These are phyloP conservation scores for Gonioctena quinquepunctata DNA, from an alignment of 1,140 invertebrate species.

Conservation along the genomic window DNA sequence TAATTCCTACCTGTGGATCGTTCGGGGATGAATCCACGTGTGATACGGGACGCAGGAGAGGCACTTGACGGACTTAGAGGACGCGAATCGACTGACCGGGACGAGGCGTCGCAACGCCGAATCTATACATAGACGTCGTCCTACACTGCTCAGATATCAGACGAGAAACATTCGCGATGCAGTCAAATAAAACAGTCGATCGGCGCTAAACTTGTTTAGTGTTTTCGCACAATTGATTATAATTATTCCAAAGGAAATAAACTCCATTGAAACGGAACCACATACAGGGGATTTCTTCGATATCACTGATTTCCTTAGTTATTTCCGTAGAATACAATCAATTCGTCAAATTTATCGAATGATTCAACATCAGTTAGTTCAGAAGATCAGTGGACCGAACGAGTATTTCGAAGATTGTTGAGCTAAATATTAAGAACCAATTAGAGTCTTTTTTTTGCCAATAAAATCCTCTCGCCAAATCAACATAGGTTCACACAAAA, in stretches of 20 bases:
- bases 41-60: conserved; percentile 31
- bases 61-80: conserved; percentile 42
- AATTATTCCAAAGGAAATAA: not conserved
- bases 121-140: conserved; percentile 42
- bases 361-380: no score
- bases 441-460: no score
- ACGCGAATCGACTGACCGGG: conserved; percentile 45
- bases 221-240: not conserved
- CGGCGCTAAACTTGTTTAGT: not conserved
- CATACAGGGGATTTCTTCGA: no score
- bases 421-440: no score
- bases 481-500: no score
- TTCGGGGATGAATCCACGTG: conserved; percentile 46
- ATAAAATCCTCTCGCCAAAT: no score
- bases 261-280: no score
- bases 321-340: no score
- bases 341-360: no score
- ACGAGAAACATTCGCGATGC: conserved; percentile 21
- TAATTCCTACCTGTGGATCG: conserved; percentile 49
- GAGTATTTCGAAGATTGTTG: no score
- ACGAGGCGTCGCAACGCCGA: conserved; percentile 21
- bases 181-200: not conserved
- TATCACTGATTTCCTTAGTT: no score
- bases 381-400: no score
- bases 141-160: conserved; percentile 34